Conservation (phyloP, 2,888 invertebrate genomes). For the Agrotis puta region DNA sequence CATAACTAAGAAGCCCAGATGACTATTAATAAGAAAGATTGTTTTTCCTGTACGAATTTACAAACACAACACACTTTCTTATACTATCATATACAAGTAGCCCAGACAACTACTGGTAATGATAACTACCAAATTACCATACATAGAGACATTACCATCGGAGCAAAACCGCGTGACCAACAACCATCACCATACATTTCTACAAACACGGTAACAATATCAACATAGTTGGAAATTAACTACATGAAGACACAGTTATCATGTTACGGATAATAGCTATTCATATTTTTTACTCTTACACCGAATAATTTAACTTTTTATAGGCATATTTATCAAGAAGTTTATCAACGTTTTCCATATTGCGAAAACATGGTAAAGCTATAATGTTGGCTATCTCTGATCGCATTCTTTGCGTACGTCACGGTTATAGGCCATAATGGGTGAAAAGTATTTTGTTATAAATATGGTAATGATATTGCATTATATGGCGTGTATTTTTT, state of each 20-base stretch:
- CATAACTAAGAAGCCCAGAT: too few relatives aligned
- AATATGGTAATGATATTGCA: conserved; percentile 34
- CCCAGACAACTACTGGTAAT: neutral
- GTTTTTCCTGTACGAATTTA: too few relatives aligned
- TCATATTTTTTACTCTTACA: conserved; percentile 53
- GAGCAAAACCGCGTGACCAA: conserved; percentile 34
- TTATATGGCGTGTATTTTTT: neutral
- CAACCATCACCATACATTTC: conserved; percentile 43
- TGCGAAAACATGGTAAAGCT: conserved; percentile 45
- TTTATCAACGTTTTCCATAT: conserved; percentile 55
- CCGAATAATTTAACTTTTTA: conserved; percentile 57
- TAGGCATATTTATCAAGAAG: conserved; percentile 49
- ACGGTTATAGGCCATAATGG: conserved; percentile 40
- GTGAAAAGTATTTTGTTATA: conserved; percentile 41
- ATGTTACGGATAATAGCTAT: conserved; percentile 46
- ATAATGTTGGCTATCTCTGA: conserved; percentile 46
- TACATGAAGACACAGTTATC: conserved; percentile 52
- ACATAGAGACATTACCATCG: conserved; percentile 13
- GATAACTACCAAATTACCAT: conserved; percentile 5
- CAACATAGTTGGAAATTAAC: conserved; percentile 48
- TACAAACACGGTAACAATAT: conserved; percentile 30
- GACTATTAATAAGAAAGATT: too few relatives aligned
- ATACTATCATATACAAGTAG: neutral
- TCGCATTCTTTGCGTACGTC: conserved; percentile 43
- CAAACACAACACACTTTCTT: neutral